Evolutionary conservation across 2,888 invertebrate genomes (phyloP).

Genomic region (Xestia ashworthii): DNA sequence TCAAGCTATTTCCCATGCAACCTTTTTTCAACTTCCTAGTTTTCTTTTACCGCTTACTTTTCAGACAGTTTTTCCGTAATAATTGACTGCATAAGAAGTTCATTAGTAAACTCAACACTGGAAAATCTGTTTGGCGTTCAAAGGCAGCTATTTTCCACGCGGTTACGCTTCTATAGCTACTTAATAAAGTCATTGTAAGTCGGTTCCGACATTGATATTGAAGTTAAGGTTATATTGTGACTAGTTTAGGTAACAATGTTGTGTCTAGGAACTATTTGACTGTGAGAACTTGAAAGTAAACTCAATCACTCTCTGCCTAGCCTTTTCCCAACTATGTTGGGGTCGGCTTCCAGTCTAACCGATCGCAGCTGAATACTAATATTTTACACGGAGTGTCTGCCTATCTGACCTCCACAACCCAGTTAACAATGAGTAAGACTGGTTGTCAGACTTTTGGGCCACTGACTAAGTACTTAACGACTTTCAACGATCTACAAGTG

Average conservation of each 20-base stretch:
- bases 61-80: constrained; percentile 18
- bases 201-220: constrained; percentile 34
- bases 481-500: too few species aligned
- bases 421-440: too few species aligned
- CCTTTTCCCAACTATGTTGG: too few species aligned
- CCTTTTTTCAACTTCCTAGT: not conserved
- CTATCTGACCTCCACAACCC: too few species aligned
- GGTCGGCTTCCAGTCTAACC: too few species aligned
- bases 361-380: too few species aligned
- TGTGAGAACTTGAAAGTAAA: not conserved
- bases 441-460: too few species aligned
- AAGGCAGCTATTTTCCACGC: constrained; percentile 53
- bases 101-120: constrained; percentile 34
- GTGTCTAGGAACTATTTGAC: not conserved
- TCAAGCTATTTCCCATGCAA: not conserved
- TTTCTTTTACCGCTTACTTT: not conserved
- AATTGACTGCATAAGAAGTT: constrained; percentile 44
- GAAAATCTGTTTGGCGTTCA: constrained; percentile 51
- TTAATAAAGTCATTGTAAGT: constrained; percentile 46
- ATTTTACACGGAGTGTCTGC: too few species aligned
- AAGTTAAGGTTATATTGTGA: constrained; percentile 19
- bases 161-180: constrained; percentile 37
- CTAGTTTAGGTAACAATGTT: constrained; percentile 24
- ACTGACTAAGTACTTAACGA: too few species aligned
- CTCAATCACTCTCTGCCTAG: not conserved